Evolutionary conservation across 2,113 vertebrate genomes (phyloP).

Genomic region (Antennarius striatus): DNA sequence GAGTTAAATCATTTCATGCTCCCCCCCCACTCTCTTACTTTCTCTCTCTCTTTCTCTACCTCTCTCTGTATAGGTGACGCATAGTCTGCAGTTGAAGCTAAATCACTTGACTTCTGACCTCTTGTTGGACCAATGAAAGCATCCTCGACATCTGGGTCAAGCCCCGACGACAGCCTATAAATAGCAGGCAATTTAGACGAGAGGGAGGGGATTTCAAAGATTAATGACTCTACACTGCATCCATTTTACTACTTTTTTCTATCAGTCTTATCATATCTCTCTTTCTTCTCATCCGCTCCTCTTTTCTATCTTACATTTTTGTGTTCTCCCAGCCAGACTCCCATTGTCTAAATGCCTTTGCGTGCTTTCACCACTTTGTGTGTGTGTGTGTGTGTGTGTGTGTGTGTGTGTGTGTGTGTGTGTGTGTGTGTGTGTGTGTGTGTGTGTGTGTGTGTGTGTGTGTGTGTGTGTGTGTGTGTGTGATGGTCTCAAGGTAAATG

Average conservation of each 20-base stretch:
- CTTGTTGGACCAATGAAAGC: constrained; percentile 55
- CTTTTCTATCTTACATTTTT: constrained; percentile 27
- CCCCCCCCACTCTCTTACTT: background rate
- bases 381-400: background rate
- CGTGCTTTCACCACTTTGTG: background rate
- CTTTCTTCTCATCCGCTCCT: constrained; percentile 16
- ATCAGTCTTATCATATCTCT: constrained; percentile 37
- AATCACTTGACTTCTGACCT: constrained; percentile 69
- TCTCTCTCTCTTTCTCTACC: background rate
- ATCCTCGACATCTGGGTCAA: constrained; percentile 32
- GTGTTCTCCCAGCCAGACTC: constrained; percentile 5
- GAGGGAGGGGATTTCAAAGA: constrained; percentile 52
- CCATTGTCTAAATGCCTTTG: constrained; percentile 22
- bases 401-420: background rate
- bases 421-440: too few species aligned
- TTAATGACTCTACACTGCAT: constrained; percentile 61
- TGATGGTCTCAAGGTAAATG: background rate
- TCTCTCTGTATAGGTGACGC: constrained; percentile 25
- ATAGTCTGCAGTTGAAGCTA: constrained; percentile 48
- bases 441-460: too few species aligned
- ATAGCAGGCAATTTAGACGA: constrained; percentile 68
- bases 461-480: too few species aligned
- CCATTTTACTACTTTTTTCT: constrained; percentile 60
- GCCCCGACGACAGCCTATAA: constrained; percentile 57
- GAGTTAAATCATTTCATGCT: constrained; percentile 62